Evolutionary conservation across 1,140 invertebrate species (phyloP).

Genomic region (Tetraneura akinire): DNA sequence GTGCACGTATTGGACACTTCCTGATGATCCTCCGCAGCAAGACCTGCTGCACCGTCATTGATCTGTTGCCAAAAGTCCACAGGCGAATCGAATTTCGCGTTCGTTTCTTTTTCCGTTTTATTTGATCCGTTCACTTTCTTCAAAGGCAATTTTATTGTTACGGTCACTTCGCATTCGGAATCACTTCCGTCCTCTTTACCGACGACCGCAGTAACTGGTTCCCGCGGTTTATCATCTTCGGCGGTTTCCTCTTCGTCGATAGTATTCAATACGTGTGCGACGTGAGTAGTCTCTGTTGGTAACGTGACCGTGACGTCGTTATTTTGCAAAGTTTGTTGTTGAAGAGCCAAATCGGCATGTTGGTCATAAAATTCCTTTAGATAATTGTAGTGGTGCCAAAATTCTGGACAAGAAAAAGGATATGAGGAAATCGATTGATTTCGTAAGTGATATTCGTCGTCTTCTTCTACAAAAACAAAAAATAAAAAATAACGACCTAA

Average conservation of each 20-base stretch:
- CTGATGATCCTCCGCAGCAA: not conserved
- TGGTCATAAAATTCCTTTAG: slow-evolving; percentile 28
- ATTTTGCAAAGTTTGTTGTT: not conserved
- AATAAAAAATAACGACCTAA: slow-evolving; percentile 20
- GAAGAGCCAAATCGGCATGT: not conserved
- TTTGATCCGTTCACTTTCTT: not conserved
- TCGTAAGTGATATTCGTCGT: slow-evolving; percentile 13
- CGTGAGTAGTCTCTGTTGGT: not conserved
- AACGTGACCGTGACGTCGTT: not conserved
- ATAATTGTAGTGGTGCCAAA: slow-evolving; percentile 39
- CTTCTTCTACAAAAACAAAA: slow-evolving; percentile 44
- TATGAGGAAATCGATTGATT: slow-evolving; percentile 26
- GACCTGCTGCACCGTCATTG: not conserved
- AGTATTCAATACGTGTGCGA: slow-evolving; percentile 7
- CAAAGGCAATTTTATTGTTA: slow-evolving; percentile 5
- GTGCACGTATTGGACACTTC: not conserved
- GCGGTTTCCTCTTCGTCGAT: slow-evolving; percentile 25
- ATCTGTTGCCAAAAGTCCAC: slow-evolving; percentile 46
- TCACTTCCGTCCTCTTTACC: not conserved
- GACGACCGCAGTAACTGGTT: too few species aligned
- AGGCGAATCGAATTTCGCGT: not conserved
- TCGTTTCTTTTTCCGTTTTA: too few species aligned
- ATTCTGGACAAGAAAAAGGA: slow-evolving; percentile 1
- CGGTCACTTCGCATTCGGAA: slow-evolving; percentile 27
- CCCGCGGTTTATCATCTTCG: not conserved